Evolutionary conservation across 2,797 vertebrate genomes (phyloP), one percentile per base, ranked within the genome.

Genomic region (Ceyx erithaca): DNA sequence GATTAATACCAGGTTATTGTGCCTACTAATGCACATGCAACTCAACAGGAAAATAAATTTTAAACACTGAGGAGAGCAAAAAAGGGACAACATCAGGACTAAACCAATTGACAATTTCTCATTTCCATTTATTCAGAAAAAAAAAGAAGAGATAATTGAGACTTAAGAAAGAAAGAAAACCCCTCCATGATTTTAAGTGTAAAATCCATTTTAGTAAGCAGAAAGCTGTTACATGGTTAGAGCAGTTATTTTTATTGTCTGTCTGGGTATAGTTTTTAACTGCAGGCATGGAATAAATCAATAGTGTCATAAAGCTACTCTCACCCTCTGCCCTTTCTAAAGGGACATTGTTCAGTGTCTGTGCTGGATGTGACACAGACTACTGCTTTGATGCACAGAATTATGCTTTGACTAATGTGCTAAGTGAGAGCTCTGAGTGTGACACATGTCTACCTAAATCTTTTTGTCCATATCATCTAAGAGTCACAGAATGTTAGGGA

Each of bases 211-310:
- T 98, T 98, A 98, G 98, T 98, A 98, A 98, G 97, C 98, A 98
- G 98, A 98, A 99, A 99, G 98, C 98, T 97, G 98, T 97, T 98
- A 98, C 98, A 98, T 97, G 98, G 98, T 98, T 99, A 98, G 98
- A 99, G 96, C 96, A 97, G 98, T 99, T 99, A 98, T 99, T 99
- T 99, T 98, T 99, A 99, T 99, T 99, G 99, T 99, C 98, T 99
- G 98, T 98, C 99, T 98, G 98, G 98, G 98, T 98, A 98, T 98
- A 98, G 98, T 98, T 99, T 99, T 99, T 99, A 97, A 98, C 98
- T 98, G 98, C 95, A 98, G 97, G 98, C 98, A 97, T 97, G 97
- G 97, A 97, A 98, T 96, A 97, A 98, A 99, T 99, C 99, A 98
- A 99, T 99, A 99, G 98, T 98, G 97, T 99, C 98, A 98, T 99